Base-by-base conservation (phyloP, 92 coral and sea anemone species). In the Palythoa heliodiscus region DNA sequence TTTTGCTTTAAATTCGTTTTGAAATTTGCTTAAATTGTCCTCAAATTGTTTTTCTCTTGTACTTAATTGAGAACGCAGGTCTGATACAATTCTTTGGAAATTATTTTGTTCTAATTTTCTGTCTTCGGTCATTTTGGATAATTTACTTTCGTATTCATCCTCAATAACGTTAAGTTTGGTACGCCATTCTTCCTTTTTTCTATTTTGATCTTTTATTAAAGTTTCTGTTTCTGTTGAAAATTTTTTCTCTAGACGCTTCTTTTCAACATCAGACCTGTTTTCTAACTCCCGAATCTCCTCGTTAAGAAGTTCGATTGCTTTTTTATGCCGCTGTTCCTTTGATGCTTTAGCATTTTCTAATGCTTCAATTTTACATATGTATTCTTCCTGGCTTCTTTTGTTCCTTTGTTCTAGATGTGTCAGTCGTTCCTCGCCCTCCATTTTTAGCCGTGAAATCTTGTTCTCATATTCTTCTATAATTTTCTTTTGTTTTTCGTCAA, bases 321-420 rank as follows among this genome's bases (percentile, higher is more conserved):
- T 57, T 20, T 76, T 76, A 40, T 76, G 29, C 5, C 82, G 82
- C 50, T 54, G 48, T 57, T 76, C 69, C 2, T 19, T 76, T 76
- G 67, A 76, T 54, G 52, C 35, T 37, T 22, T 35, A 54, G 37
- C 23, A 11, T 6, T 15, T 4, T 61, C 35, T 15, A 76, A n/a
- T 29, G 82, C 58, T 76, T 76, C 82, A 16, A 57, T 29, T 14
- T 76, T 70, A 24, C 37, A 52, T 16, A 25, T 54, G 37, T 76
- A 76, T 24, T 35, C 58, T 37, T 54, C 23, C 48, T 76, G 68
- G 50, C 55, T 76, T 40, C 70, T 54, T 54, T 76, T n/a, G 23
- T 55, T 76, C 39, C 68, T 54, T 10, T 52, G 50, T 24, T 54
- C 82, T 22, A 76, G 29, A 17, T 57, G 67, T 52, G 68, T 11